These are phyloP conservation scores for Microcebus murinus DNA, from an alignment of 2,113 vertebrate species.

Conservation along the genomic window DNA sequence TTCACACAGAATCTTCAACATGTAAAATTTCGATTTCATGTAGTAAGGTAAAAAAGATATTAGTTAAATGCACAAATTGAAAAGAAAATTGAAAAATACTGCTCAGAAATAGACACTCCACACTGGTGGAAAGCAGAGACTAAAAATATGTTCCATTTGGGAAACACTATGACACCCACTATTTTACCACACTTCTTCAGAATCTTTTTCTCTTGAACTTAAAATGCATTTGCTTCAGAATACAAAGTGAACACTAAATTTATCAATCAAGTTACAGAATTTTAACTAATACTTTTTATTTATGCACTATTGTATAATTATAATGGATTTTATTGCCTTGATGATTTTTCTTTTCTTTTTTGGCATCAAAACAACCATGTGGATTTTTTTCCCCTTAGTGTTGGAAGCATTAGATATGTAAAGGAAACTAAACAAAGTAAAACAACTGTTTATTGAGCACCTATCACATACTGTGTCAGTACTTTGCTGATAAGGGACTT, in stretches of 20 bases:
- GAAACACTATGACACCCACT: neutral
- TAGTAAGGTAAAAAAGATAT: neutral
- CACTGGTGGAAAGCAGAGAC: neutral
- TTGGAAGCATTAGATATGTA: neutral
- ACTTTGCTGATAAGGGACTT: too few relatives aligned
- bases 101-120: neutral
- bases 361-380: neutral
- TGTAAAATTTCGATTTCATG: neutral
- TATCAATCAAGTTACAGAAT: neutral
- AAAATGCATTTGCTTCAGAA: neutral
- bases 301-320: neutral
- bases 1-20: neutral
- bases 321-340: neutral
- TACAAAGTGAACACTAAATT: neutral
- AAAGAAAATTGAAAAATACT: constrained; percentile 33
- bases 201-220: neutral
- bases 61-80: neutral
- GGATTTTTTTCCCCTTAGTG: neutral
- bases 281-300: neutral
- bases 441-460: neutral
- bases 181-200: neutral
- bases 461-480: neutral
- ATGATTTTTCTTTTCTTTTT: neutral
- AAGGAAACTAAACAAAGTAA: neutral
- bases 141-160: neutral